Evolutionary conservation across 2,888 invertebrate species (phyloP).

Genomic region (Scaptomyza caliginosa): DNA sequence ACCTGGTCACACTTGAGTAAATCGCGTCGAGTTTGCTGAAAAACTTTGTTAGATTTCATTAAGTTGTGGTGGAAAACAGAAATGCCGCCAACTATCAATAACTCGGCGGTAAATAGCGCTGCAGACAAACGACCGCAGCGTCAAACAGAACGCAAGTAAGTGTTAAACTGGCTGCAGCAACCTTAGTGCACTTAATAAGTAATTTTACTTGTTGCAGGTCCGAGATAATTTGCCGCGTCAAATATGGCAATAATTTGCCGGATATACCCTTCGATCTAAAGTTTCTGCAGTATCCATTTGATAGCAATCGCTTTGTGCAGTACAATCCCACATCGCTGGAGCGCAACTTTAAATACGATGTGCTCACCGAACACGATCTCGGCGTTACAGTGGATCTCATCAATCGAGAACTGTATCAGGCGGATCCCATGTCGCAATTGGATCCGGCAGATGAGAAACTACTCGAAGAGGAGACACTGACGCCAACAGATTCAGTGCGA

Average conservation of each 20-base stretch:
- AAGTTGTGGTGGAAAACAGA: constrained; percentile 78
- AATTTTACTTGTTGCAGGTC: constrained; percentile 86
- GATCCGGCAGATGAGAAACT: constrained; percentile 97
- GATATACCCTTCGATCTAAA: constrained; percentile 99
- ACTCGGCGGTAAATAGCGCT: constrained; percentile 83
- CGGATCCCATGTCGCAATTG: constrained; percentile 90
- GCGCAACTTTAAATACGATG: constrained; percentile 97
- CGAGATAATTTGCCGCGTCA: constrained; percentile 96
- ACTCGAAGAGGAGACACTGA: constrained; percentile 96
- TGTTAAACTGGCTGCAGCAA: neutral
- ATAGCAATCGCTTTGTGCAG: constrained; percentile 94
- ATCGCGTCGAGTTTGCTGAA: constrained; percentile 18
- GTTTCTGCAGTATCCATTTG: constrained; percentile 98
- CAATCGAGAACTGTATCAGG: constrained; percentile 96
- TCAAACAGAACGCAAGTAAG: constrained; percentile 81
- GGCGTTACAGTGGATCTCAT: constrained; percentile 99
- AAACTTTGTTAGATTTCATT: neutral
- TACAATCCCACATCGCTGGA: constrained; percentile 98
- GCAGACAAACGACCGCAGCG: constrained; percentile 69
- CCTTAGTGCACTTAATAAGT: neutral
- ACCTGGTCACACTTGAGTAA: constrained; percentile 24
- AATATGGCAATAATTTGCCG: constrained; percentile 97
- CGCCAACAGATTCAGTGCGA: constrained; percentile 94
- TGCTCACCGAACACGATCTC: constrained; percentile 98
- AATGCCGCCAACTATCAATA: constrained; percentile 90